These are phyloP conservation scores for Pterobdella sp. DNA, from an alignment of 2,888 invertebrate genomes.

Conservation along the genomic window DNA sequence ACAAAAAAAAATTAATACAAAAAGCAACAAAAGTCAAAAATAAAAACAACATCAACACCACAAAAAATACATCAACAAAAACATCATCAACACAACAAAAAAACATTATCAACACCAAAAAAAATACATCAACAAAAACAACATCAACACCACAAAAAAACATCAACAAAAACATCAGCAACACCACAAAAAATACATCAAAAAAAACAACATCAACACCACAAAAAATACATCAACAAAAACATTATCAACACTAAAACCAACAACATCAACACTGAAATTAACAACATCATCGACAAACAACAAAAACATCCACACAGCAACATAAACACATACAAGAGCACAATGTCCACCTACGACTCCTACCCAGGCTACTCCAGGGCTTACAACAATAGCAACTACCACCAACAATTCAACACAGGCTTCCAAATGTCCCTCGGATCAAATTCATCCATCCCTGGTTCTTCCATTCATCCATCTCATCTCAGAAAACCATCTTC, in stretches of 20 bases:
- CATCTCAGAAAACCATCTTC: background rate
- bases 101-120: background rate
- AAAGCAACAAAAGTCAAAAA: background rate
- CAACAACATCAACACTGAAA: background rate
- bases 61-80: background rate
- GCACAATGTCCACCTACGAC: slow-evolving; percentile 26
- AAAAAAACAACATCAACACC: background rate
- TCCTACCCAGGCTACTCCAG: slow-evolving; percentile 22
- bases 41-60: background rate
- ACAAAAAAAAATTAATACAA: background rate
- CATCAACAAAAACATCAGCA: background rate
- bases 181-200: background rate
- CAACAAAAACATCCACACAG: slow-evolving; percentile 6
- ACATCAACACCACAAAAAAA: background rate
- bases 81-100: background rate
- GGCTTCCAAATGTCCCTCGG: background rate
- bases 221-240: background rate
- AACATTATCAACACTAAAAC: background rate
- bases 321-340: background rate
- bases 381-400: background rate
- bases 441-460: background rate
- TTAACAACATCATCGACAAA: background rate
- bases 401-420: slow-evolving; percentile 11
- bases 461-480: background rate
- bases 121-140: background rate